phyloP scores from a whole-genome alignment of 2,797 vertebrate species.

The Halcyon leucocephala region DNA sequence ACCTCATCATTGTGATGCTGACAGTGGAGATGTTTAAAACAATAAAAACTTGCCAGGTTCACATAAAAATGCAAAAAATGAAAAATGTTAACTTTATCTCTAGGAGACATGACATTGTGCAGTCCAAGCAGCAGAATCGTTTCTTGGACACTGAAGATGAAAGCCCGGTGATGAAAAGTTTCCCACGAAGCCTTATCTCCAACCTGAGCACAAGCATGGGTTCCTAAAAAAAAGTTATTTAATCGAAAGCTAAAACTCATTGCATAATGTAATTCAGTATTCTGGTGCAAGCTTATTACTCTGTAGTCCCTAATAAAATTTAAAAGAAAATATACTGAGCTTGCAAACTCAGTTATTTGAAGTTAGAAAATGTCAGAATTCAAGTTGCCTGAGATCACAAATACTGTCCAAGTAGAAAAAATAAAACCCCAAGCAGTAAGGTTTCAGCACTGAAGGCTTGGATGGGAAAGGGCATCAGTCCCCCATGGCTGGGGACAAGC shows the following conservation, averaged over 20 bases:
- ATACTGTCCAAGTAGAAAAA: background rate
- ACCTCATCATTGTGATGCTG: background rate
- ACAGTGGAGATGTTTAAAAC: background rate
- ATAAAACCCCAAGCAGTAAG: accelerated
- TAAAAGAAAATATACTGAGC: background rate
- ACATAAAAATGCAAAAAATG: background rate
- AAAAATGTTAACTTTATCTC: background rate
- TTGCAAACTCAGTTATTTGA: background rate
- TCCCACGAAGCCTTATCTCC: background rate
- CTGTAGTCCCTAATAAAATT: background rate
- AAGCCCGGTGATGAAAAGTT: background rate
- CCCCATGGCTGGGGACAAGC: accelerated
- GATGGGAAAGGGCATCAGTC: accelerated
- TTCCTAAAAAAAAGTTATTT: background rate
- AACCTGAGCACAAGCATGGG: background rate
- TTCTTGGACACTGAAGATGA: background rate
- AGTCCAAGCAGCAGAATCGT: background rate
- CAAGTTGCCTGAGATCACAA: background rate
- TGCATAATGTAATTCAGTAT: background rate
- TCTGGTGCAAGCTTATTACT: background rate
- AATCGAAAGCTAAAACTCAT: background rate
- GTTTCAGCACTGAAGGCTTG: accelerated
- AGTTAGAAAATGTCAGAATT: background rate
- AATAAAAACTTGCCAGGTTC: background rate
- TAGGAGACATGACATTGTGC: background rate